Conservation (phyloP, 2,797 vertebrate species). For the Astyanax mexicanus region DNA sequence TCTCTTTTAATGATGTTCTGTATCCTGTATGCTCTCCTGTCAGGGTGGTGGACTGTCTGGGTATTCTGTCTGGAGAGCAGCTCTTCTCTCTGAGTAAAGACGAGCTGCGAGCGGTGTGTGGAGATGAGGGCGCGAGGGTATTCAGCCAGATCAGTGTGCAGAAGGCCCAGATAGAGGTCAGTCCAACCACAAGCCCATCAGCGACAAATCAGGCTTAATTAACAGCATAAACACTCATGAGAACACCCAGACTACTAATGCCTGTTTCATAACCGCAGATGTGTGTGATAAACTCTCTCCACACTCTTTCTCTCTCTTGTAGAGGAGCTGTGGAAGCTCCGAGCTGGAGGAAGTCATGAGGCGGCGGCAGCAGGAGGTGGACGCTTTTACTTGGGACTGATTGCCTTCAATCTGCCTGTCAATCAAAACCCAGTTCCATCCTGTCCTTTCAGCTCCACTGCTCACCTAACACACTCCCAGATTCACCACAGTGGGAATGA, state of each 20-base stretch:
- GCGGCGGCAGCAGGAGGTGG: constrained; percentile 75
- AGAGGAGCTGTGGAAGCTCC: constrained; percentile 79
- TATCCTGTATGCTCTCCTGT: constrained; percentile 14
- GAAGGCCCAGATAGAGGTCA: constrained; percentile 84
- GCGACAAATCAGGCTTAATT: background rate
- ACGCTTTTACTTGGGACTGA: constrained; percentile 70
- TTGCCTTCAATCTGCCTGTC: constrained; percentile 46
- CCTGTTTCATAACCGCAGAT: background rate
- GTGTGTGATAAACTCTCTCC: constrained; percentile 1
- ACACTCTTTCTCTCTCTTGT: constrained; percentile 48
- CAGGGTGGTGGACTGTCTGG: constrained; percentile 82
- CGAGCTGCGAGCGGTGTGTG: constrained; percentile 84
- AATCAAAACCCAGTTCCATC: constrained; percentile 36
- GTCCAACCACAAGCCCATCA: constrained; percentile 34
- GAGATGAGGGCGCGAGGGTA: constrained; percentile 82
- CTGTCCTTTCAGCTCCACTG: constrained; percentile 31
- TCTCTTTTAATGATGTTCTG: no score
- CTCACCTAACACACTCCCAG: constrained; percentile 39
- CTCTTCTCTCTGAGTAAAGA: constrained; percentile 89
- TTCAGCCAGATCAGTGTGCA: constrained; percentile 87
- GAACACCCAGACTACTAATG: background rate
- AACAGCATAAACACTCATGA: background rate
- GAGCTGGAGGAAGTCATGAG: constrained; percentile 85
- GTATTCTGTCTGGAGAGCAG: constrained; percentile 83
- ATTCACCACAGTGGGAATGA: constrained; percentile 43